These are phyloP conservation scores for Cephus cinctus DNA, from an alignment of 1,140 invertebrate genomes.

Conservation along the genomic window DNA sequence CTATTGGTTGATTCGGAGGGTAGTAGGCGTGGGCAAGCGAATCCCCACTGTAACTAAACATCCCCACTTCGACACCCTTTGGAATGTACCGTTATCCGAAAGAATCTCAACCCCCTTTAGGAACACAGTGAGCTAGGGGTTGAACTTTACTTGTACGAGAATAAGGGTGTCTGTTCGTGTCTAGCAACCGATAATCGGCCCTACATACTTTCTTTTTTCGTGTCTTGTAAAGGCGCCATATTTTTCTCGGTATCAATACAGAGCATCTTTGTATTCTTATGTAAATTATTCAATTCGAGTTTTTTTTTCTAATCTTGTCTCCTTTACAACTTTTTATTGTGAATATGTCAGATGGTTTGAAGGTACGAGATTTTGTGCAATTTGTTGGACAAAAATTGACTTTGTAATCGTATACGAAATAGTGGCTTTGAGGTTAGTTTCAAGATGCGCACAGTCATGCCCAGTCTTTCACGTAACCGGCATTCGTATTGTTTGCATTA, in stretches of 20 bases:
- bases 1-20: constrained; percentile 37
- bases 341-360: no score
- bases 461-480: neutral
- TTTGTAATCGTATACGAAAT: no score
- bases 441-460: no score
- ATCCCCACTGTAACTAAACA: neutral
- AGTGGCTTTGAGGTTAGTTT: no score
- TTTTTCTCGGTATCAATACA: no score
- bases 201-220: no score
- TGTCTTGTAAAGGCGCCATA: no score
- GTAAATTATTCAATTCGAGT: no score
- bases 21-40: constrained; percentile 37
- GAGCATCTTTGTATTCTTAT: no score
- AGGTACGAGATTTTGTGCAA: no score
- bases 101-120: neutral
- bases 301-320: neutral
- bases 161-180: constrained; percentile 10
- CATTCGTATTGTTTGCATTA: neutral
- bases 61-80: constrained; percentile 14
- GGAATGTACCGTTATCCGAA: constrained; percentile 14
- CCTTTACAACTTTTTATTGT: constrained; percentile 1
- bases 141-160: neutral
- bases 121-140: no score
- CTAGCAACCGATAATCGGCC: constrained; percentile 18
- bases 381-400: no score